Evolutionary conservation across 2,113 vertebrate genomes (phyloP).

Genomic region (Hemibagrus wyckioides): DNA sequence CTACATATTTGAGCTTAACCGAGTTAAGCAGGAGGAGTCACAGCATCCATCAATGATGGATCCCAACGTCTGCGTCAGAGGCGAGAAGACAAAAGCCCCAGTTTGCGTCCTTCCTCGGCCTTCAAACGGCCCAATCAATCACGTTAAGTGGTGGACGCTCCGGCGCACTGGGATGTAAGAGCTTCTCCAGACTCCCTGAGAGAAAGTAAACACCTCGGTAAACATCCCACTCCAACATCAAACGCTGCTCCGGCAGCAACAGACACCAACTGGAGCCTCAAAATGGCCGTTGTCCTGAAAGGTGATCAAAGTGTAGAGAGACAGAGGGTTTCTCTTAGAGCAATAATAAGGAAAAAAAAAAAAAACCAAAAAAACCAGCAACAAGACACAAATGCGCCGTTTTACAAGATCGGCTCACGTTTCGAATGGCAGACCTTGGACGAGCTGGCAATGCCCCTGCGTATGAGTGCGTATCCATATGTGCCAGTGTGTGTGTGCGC

Average conservation of each 20-base stretch:
- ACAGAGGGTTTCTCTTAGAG: constrained; percentile 4
- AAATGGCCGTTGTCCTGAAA: constrained; percentile 12
- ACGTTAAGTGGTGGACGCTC: neutral
- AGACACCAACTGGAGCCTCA: constrained; percentile 24
- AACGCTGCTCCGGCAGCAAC: constrained; percentile 17
- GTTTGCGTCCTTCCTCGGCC: neutral
- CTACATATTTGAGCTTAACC: neutral
- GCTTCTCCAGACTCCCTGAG: constrained; percentile 33
- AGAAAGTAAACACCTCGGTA: constrained; percentile 48
- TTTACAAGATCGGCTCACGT: constrained; percentile 27
- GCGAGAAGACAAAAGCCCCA: neutral
- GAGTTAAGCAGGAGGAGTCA: neutral
- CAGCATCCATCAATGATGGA: constrained; percentile 15
- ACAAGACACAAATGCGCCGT: constrained; percentile 15
- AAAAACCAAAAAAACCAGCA: neutral
- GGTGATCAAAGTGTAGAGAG: constrained; percentile 44
- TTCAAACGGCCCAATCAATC: constrained; percentile 24
- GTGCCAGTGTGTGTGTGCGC: neutral
- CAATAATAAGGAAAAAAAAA: too few species aligned
- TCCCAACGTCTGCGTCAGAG: neutral
- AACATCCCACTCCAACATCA: constrained; percentile 49
- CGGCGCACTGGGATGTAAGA: neutral
- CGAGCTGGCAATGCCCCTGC: neutral
- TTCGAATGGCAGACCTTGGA: constrained; percentile 28
- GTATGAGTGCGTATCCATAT: neutral